These are phyloP conservation scores for Tortricodes alternella DNA, from an alignment of 2,888 invertebrate species.

Conservation along the genomic window DNA sequence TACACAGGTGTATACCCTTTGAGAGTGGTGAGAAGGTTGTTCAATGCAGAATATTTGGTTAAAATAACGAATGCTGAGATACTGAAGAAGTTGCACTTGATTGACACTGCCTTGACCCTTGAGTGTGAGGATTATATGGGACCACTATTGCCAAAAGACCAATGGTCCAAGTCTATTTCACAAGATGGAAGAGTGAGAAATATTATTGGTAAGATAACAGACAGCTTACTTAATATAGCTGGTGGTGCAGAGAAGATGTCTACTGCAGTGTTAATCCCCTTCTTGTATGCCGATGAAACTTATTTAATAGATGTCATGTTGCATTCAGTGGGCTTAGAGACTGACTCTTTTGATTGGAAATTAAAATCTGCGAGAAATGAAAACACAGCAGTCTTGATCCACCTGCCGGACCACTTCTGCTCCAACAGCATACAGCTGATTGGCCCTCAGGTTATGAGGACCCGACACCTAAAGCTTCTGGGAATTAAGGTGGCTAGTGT, in stretches of 20 bases:
- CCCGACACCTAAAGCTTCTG: constrained; percentile 83
- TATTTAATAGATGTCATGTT: constrained; percentile 84
- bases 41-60: constrained; percentile 84
- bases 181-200: constrained; percentile 80
- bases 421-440: constrained; percentile 78
- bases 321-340: constrained; percentile 70
- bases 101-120: constrained; percentile 85
- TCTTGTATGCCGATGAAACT: constrained; percentile 80
- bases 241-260: constrained; percentile 75
- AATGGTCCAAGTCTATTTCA: constrained; percentile 73
- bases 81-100: constrained; percentile 81
- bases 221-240: constrained; percentile 64
- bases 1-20: constrained; percentile 84
- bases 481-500: constrained; percentile 85
- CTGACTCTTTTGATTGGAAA: constrained; percentile 72
- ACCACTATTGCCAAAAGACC: constrained; percentile 81
- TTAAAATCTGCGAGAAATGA: constrained; percentile 64
- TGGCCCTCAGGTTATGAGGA: constrained; percentile 85
- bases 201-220: constrained; percentile 70
- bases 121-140: constrained; percentile 84
- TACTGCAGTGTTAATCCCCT: constrained; percentile 75
- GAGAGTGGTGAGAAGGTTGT: constrained; percentile 82
- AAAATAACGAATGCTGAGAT: constrained; percentile 71
- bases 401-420: constrained; percentile 86
- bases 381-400: constrained; percentile 82